A percentile compares a stretch with the other conserved stretches of the same genome.
Conservation (phyloP, 92 coral and sea anemone species). For the Isaurus tuberculatus region DNA sequence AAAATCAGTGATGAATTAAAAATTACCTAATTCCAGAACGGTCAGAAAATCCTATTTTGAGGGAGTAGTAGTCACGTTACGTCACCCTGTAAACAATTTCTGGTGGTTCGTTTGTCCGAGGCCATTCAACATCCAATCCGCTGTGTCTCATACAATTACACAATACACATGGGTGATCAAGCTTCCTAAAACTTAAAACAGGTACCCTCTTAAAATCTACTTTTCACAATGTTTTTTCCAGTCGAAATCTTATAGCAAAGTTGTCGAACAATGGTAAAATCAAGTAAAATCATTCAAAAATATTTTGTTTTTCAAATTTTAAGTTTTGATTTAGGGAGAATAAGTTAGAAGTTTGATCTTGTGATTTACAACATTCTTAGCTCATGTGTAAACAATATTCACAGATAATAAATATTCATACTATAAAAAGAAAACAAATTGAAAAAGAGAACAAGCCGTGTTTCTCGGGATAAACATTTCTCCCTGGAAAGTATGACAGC, state of each 20-base stretch:
- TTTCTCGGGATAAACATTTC: not conserved
- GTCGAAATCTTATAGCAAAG: not conserved
- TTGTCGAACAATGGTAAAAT: not conserved
- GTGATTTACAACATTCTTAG: constrained; percentile 29
- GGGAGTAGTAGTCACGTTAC: constrained; percentile 34
- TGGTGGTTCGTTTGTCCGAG: constrained; percentile 46
- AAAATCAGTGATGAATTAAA: constrained; percentile 46
- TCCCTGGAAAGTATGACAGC: not conserved
- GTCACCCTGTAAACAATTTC: constrained; percentile 45
- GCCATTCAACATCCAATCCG: not conserved
- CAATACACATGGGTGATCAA: constrained; percentile 39
- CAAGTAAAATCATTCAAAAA: not conserved
- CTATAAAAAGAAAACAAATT: constrained; percentile 1
- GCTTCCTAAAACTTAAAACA: not conserved
- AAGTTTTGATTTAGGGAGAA: not conserved
- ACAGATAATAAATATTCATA: constrained; percentile 42
- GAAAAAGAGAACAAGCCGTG: not conserved
- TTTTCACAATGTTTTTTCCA: not conserved
- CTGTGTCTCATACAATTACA: constrained; percentile 16
- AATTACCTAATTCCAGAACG: constrained; percentile 48
- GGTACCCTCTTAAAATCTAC: constrained; percentile 22
- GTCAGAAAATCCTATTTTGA: constrained; percentile 52
- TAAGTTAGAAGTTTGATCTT: not conserved
- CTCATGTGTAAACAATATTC: constrained; percentile 45
- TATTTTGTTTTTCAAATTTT: not conserved